Conservation (phyloP, 1,140 invertebrate genomes). For the Macrostomum lignano region DNA sequence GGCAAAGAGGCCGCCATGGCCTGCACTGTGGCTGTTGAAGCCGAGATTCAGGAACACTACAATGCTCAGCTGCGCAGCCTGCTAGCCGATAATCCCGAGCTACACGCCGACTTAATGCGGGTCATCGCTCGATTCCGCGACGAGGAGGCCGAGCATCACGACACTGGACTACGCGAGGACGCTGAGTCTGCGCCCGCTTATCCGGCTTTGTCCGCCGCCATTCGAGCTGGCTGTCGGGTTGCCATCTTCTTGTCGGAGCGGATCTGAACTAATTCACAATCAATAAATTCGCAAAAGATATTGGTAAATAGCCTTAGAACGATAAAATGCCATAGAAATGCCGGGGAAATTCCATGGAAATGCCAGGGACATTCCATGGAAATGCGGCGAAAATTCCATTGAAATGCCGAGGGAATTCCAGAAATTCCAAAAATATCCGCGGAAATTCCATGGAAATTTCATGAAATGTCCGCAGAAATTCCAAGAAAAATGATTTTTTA, state of each 20-base stretch:
- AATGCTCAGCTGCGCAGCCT: conserved; percentile 74
- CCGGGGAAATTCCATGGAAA: no score
- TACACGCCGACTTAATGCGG: conserved; percentile 49
- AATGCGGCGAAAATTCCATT: no score
- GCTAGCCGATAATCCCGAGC: conserved; percentile 38
- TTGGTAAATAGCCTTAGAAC: no score
- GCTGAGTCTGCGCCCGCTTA: conserved; percentile 68
- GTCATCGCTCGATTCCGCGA: conserved; percentile 73
- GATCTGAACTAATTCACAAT: no score
- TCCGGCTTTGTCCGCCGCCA: conserved; percentile 44
- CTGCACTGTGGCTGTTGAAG: conserved; percentile 91
- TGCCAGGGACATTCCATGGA: no score
- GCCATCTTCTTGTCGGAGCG: conserved; percentile 77
- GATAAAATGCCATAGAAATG: no score
- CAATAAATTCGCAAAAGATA: no score
- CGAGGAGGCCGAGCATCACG: conserved; percentile 91
- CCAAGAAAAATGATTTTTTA: no score
- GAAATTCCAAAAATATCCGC: no score
- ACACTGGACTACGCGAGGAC: conserved; percentile 65
- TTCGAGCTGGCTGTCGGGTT: conserved; percentile 66
- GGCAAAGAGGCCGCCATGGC: conserved; percentile 93
- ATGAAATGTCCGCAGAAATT: no score
- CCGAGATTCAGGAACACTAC: conserved; percentile 87
- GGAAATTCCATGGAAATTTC: no score
- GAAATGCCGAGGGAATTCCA: no score